Evolutionary conservation across 2,113 vertebrate species (phyloP).

Genomic region (Mellivora capensis): DNA sequence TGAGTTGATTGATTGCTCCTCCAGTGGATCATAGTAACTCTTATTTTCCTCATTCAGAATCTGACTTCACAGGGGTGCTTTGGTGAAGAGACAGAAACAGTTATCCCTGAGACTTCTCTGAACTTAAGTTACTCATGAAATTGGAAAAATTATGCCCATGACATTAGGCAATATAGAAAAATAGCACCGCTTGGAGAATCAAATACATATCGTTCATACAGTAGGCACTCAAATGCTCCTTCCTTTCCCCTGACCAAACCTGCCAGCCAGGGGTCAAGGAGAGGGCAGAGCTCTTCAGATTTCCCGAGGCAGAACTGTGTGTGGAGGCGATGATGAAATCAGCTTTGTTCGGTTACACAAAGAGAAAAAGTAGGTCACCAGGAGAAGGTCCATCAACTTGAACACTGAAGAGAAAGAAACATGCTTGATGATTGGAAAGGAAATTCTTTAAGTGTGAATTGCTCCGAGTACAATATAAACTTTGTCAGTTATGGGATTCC

Average conservation of each 20-base stretch:
- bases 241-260: neutral
- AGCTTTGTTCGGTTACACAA: slow-evolving; percentile 25
- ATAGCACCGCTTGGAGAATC: neutral
- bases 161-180: neutral
- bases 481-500: slow-evolving; percentile 67
- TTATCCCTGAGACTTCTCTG: neutral
- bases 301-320: neutral
- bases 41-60: neutral
- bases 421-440: slow-evolving; percentile 50
- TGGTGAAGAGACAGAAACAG: neutral
- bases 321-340: neutral
- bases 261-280: neutral
- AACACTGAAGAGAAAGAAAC: slow-evolving; percentile 28
- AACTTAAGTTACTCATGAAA: neutral
- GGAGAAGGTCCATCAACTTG: neutral
- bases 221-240: neutral
- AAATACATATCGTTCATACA: neutral
- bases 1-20: neutral
- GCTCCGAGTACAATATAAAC: slow-evolving; percentile 63
- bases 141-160: neutral
- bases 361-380: slow-evolving; percentile 44
- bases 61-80: neutral
- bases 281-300: neutral
- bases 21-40: neutral
- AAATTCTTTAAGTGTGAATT: slow-evolving; percentile 71